Evolutionary conservation across 2,888 invertebrate species (phyloP).

Genomic region (Polyommatus iphigenia): DNA sequence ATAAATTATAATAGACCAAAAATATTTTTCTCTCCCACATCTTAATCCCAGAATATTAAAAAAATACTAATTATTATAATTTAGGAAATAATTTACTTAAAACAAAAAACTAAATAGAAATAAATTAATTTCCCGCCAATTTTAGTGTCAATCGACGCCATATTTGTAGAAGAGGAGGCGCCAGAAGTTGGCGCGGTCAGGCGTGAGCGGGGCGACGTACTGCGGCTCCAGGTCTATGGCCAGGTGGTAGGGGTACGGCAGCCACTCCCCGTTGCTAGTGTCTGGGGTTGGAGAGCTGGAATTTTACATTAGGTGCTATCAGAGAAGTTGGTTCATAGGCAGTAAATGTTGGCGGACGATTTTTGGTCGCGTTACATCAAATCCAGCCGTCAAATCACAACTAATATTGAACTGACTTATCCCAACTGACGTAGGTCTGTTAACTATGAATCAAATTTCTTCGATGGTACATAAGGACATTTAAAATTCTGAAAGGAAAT

Average conservation of each 20-base stretch:
- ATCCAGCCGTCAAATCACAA: too few relatives aligned
- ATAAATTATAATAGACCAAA: slow-evolving; percentile 4
- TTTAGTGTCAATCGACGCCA: slow-evolving; percentile 46
- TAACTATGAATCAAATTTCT: too few relatives aligned
- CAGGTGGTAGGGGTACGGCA: slow-evolving; percentile 63
- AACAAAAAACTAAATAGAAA: not conserved
- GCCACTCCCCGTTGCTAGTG: slow-evolving; percentile 62
- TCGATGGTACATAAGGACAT: too few relatives aligned
- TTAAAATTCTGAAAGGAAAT: too few relatives aligned
- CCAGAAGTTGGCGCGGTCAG: slow-evolving; percentile 71
- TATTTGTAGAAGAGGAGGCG: slow-evolving; percentile 62
- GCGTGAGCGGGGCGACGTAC: slow-evolving; percentile 66
- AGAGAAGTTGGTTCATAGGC: not conserved
- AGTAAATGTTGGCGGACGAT: too few relatives aligned
- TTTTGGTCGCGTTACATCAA: too few relatives aligned
- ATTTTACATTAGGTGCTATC: slow-evolving; percentile 30
- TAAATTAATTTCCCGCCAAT: not conserved
- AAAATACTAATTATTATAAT: not conserved
- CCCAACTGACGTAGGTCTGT: too few relatives aligned
- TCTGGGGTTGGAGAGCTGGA: slow-evolving; percentile 66
- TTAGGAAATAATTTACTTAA: slow-evolving; percentile 26
- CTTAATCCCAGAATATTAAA: not conserved
- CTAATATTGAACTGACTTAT: too few relatives aligned
- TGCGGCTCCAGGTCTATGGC: slow-evolving; percentile 66
- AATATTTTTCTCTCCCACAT: not conserved